Conservation (phyloP, 2,888 invertebrate species). For the Cepaea hortensis region DNA sequence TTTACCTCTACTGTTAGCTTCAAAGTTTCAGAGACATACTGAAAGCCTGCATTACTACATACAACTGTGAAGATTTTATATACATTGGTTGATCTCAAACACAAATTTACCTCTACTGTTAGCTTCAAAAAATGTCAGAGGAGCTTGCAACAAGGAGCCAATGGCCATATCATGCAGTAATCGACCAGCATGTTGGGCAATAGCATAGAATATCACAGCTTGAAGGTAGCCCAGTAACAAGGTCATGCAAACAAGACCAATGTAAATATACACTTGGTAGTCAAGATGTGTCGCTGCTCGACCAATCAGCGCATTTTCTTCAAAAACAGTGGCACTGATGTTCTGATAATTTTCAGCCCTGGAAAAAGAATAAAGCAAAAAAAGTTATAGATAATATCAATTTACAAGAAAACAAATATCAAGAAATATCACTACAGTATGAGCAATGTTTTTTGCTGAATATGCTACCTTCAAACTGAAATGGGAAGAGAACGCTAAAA, state of each 20-base stretch:
- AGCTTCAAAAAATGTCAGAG: slow-evolving; percentile 57
- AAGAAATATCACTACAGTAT: background rate
- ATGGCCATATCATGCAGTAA: slow-evolving; percentile 57
- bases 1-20: no score
- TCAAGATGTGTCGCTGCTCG: slow-evolving; percentile 40
- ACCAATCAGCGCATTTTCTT: slow-evolving; percentile 37
- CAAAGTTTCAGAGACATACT: no score
- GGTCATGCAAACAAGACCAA: slow-evolving; percentile 56
- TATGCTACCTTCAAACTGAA: no score
- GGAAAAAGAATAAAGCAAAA: background rate
- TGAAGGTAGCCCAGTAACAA: slow-evolving; percentile 58
- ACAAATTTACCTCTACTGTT: slow-evolving; percentile 51
- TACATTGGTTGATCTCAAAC: background rate
- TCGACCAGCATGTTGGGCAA: slow-evolving; percentile 54
- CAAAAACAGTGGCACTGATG: slow-evolving; percentile 36
- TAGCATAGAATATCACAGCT: slow-evolving; percentile 57
- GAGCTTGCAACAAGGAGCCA: slow-evolving; percentile 58
- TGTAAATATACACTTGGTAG: slow-evolving; percentile 57
- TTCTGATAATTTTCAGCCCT: slow-evolving; percentile 56
- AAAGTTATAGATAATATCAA: background rate
- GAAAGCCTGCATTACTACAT: no score
- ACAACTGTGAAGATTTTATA: background rate
- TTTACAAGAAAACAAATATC: background rate
- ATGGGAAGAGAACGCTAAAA: no score
- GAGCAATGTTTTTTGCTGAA: no score